A percentile compares a stretch with the other conserved stretches of the same genome.
phyloP scores from a whole-genome alignment of 1,140 invertebrate species.

The Dreissena polymorpha region DNA sequence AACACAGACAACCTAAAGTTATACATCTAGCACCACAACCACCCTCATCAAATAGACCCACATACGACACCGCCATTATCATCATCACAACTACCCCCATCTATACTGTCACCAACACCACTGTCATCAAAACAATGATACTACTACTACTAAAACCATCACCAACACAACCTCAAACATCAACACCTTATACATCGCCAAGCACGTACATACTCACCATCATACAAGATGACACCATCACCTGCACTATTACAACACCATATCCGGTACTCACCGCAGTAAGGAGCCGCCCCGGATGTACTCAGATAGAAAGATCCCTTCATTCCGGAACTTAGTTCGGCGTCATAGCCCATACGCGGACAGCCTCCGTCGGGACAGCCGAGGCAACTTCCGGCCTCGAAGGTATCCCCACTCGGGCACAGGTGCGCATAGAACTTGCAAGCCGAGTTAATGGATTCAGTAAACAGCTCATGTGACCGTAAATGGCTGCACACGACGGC shows the following conservation, averaged over 20 bases:
- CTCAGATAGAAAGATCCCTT: constrained; percentile 65
- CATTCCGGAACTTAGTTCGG: constrained; percentile 82
- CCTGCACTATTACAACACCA: neutral
- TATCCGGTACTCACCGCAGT: constrained; percentile 56
- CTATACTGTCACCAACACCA: no score
- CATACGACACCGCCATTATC: no score
- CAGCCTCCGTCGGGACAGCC: constrained; percentile 89
- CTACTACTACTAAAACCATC: no score
- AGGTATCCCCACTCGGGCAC: constrained; percentile 82
- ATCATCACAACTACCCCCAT: no score
- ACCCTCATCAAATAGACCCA: no score
- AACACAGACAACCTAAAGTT: no score
- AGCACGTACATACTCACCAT: neutral
- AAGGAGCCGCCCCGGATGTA: constrained; percentile 58
- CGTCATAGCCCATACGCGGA: constrained; percentile 93
- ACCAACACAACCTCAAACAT: neutral
- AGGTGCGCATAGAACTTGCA: constrained; percentile 89
- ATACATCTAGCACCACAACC: no score
- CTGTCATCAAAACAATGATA: no score
- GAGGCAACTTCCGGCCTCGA: constrained; percentile 88
- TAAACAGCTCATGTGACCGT: constrained; percentile 91
- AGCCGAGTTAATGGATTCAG: constrained; percentile 88
- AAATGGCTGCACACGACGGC: constrained; percentile 91
- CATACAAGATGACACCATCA: neutral
- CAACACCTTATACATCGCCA: no score